Conservation (phyloP, 2,113 vertebrate genomes). For the Hepsetus odoe region DNA sequence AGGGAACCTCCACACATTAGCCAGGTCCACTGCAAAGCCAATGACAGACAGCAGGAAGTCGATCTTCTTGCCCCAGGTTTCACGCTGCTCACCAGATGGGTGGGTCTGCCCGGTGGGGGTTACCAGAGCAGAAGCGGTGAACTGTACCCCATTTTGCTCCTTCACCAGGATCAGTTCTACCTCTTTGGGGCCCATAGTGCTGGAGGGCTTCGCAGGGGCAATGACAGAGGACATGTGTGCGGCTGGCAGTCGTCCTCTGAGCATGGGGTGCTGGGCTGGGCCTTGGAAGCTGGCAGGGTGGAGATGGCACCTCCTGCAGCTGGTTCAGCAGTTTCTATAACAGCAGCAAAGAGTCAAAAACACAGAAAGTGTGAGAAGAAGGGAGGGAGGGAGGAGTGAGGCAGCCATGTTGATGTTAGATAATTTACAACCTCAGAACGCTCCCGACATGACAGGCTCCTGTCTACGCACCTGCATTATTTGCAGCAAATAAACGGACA, state of each 20-base stretch:
- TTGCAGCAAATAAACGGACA: not conserved
- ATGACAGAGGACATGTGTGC: constrained; percentile 78
- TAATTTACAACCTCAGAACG: not conserved
- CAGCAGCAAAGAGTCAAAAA: not conserved
- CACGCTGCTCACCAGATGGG: constrained; percentile 73
- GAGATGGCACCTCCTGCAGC: not conserved
- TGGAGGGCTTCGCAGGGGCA: constrained; percentile 74
- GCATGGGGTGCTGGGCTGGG: constrained; percentile 61
- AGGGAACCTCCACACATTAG: constrained; percentile 90
- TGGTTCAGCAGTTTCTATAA: constrained; percentile 10
- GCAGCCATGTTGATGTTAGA: constrained; percentile 38
- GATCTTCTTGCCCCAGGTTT: constrained; percentile 90
- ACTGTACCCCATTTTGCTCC: constrained; percentile 88
- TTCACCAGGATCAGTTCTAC: constrained; percentile 87
- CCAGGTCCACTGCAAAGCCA: constrained; percentile 87
- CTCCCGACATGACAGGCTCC: constrained; percentile 2
- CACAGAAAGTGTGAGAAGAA: not conserved
- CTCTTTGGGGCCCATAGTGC: constrained; percentile 79
- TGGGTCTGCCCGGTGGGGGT: constrained; percentile 57
- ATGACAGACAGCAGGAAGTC: constrained; percentile 90
- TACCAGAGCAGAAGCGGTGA: constrained; percentile 80
- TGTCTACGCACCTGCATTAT: constrained; percentile 16
- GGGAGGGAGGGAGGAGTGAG: constrained; percentile 13
- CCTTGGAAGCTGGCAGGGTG: not conserved
- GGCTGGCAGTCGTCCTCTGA: constrained; percentile 65